Evolutionary conservation across 2,797 vertebrate genomes (phyloP).

Genomic region (Dallia pectoralis): DNA sequence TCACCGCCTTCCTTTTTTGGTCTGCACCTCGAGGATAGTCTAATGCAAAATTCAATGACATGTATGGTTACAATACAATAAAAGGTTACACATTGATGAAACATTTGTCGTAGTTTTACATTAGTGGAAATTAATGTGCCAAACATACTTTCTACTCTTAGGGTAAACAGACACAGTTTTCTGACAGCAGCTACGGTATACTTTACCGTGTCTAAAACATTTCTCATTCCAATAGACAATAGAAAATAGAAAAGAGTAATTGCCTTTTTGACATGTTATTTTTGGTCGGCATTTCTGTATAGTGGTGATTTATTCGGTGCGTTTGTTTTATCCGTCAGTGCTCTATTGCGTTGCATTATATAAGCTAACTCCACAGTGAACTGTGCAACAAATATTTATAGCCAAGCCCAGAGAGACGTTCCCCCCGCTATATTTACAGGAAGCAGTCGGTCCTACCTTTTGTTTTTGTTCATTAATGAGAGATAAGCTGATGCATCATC

Average conservation of each 20-base stretch:
- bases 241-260: conserved; percentile 70
- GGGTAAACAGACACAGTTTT: conserved; percentile 50
- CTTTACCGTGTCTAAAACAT: conserved; percentile 65
- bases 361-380: not conserved
- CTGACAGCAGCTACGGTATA: conserved; percentile 63
- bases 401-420: not conserved
- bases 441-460: not conserved
- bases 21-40: not conserved
- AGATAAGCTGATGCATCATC: conserved; percentile 25
- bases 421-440: not conserved
- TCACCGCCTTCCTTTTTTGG: not conserved
- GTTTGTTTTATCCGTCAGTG: conserved; percentile 57
- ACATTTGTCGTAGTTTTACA: conserved; percentile 44
- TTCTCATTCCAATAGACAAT: conserved; percentile 70
- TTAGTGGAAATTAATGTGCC: conserved; percentile 56
- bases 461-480: conserved; percentile 39
- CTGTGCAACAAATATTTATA: not conserved
- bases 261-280: conserved; percentile 76
- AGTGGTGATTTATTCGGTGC: conserved; percentile 70
- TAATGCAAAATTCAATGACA: not conserved
- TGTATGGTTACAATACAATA: conserved; percentile 35
- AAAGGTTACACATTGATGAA: conserved; percentile 45
- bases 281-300: conserved; percentile 66
- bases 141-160: conserved; percentile 60
- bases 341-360: conserved; percentile 62